Evolutionary conservation across 2,888 invertebrate genomes (phyloP).

Genomic region (Resseliella maxima): DNA sequence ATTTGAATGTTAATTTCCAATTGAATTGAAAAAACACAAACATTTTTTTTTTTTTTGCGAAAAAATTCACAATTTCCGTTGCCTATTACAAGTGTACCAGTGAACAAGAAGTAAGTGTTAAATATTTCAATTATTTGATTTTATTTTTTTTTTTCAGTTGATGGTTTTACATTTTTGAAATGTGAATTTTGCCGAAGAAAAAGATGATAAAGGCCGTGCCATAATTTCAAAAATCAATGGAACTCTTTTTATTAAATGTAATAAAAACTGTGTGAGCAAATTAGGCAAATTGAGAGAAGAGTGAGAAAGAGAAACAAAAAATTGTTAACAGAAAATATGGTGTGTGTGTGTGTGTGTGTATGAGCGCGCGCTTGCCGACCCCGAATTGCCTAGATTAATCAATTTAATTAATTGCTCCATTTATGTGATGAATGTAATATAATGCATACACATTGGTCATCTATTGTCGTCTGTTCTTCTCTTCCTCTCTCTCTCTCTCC

Average conservation of each 20-base stretch:
- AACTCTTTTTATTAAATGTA: too few species aligned
- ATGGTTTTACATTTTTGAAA: too few species aligned
- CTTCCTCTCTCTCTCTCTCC: neutral
- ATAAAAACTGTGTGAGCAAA: too few species aligned
- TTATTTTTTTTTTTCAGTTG: too few species aligned
- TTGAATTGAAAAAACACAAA: too few species aligned
- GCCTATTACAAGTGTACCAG: neutral
- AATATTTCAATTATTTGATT: too few species aligned
- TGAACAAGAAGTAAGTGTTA: neutral
- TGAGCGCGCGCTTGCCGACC: neutral
- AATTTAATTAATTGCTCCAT: slow-evolving; percentile 51
- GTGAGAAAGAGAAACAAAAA: too few species aligned
- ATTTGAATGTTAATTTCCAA: neutral
- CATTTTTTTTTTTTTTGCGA: neutral
- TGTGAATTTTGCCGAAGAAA: too few species aligned
- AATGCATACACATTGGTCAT: neutral
- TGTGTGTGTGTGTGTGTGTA: neutral
- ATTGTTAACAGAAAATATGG: neutral
- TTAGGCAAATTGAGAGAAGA: too few species aligned
- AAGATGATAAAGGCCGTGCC: too few species aligned
- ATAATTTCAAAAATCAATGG: too few species aligned
- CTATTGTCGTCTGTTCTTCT: neutral
- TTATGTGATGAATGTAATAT: neutral
- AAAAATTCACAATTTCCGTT: neutral
- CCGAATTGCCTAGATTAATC: neutral